Conservation (phyloP, 2,113 vertebrate genomes). For the Hippoglossus stenolepis region DNA sequence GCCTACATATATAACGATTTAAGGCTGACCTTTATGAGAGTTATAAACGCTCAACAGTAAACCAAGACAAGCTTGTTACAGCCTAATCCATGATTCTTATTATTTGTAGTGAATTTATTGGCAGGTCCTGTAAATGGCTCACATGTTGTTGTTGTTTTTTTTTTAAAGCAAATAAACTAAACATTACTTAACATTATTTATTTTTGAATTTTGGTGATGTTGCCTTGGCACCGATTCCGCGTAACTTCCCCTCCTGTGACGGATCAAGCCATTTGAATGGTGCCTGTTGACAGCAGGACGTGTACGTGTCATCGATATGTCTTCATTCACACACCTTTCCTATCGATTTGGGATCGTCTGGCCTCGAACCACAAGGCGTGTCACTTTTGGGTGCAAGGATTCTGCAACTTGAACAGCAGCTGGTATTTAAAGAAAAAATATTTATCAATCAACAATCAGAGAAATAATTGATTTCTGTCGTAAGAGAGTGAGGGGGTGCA, state of each 20-base stretch:
- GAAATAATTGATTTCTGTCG: constrained; percentile 34
- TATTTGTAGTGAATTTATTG: neutral
- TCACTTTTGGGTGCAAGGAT: neutral
- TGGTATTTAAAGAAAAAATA: neutral
- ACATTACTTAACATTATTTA: neutral
- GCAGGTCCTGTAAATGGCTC: neutral
- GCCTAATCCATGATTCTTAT: neutral
- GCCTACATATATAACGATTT: neutral
- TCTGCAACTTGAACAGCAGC: neutral
- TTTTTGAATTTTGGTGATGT: constrained; percentile 1
- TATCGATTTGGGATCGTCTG: constrained; percentile 82
- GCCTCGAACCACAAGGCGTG: neutral
- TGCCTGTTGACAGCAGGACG: constrained; percentile 84
- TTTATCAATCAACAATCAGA: no score
- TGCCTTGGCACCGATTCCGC: constrained; percentile 52
- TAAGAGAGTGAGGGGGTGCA: neutral
- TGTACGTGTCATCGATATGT: constrained; percentile 88
- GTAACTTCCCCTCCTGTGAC: constrained; percentile 52
- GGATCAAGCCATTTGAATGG: constrained; percentile 34
- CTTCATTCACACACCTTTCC: constrained; percentile 86
- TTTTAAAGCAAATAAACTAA: neutral
- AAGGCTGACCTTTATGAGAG: neutral
- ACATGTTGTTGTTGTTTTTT: neutral
- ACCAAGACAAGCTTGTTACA: neutral
- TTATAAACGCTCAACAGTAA: neutral